Evolutionary conservation across 2,888 invertebrate genomes (phyloP).

Genomic region (Limenitis camilla): DNA sequence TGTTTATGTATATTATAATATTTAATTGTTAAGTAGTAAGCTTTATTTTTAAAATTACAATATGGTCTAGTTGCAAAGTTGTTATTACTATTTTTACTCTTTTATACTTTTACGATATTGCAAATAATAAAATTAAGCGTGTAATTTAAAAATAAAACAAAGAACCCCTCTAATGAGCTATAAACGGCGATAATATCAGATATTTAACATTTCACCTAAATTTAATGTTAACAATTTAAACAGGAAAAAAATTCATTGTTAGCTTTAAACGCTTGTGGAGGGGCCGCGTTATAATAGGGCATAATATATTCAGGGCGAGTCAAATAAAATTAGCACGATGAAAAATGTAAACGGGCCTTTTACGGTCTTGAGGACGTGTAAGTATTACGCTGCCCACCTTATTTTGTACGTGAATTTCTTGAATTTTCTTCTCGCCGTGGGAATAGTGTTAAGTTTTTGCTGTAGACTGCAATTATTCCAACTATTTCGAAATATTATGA

Average conservation of each 20-base stretch:
- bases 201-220: slow-evolving; percentile 56
- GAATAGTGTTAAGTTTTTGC: slow-evolving; percentile 23
- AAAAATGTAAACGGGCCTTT: slow-evolving; percentile 72
- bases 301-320: slow-evolving; percentile 73
- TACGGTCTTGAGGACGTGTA: slow-evolving; percentile 65
- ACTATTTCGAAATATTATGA: slow-evolving; percentile 10
- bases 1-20: too few species aligned
- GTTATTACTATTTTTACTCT: too few species aligned
- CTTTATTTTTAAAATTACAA: neutral
- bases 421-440: slow-evolving; percentile 16
- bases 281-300: slow-evolving; percentile 65
- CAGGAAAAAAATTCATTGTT: slow-evolving; percentile 61
- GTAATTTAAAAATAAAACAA: slow-evolving; percentile 15
- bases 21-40: too few species aligned
- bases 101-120: neutral
- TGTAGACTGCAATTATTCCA: slow-evolving; percentile 15
- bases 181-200: slow-evolving; percentile 59
- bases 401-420: slow-evolving; percentile 38
- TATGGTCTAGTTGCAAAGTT: neutral
- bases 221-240: slow-evolving; percentile 66
- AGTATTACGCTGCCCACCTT: slow-evolving; percentile 51
- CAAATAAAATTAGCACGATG: slow-evolving; percentile 74
- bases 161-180: slow-evolving; percentile 44
- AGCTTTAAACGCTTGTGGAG: slow-evolving; percentile 60
- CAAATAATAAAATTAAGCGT: slow-evolving; percentile 1